These are phyloP conservation scores for Caenorhabditis plicata DNA, from an alignment of 2,888 invertebrate species.

Conservation along the genomic window DNA sequence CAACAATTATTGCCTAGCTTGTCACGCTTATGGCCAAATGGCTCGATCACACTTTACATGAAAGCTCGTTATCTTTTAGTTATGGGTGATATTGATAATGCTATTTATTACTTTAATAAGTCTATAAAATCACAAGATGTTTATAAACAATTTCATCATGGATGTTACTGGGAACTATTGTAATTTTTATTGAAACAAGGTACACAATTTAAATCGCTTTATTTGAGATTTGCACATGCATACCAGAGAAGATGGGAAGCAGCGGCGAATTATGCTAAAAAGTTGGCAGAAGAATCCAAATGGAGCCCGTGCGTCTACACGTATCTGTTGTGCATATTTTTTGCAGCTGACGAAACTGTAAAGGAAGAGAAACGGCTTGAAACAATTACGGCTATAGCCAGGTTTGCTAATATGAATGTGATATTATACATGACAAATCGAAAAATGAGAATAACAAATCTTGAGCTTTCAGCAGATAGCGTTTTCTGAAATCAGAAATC, in stretches of 20 bases:
- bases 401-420: slow-evolving; percentile 8
- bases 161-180: slow-evolving; percentile 91
- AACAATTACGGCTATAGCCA: slow-evolving; percentile 34
- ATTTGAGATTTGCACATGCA: slow-evolving; percentile 53
- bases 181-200: slow-evolving; percentile 9
- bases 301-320: slow-evolving; percentile 87
- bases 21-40: slow-evolving; percentile 75
- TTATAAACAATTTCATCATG: slow-evolving; percentile 88
- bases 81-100: slow-evolving; percentile 74
- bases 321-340: slow-evolving; percentile 83
- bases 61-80: slow-evolving; percentile 75
- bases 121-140: slow-evolving; percentile 81
- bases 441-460: too few relatives aligned
- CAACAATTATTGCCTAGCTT: slow-evolving; percentile 74
- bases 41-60: slow-evolving; percentile 89
- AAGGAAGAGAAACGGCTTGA: slow-evolving; percentile 35
- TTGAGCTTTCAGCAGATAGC: too few relatives aligned
- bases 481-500: too few relatives aligned
- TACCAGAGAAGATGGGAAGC: slow-evolving; percentile 57
- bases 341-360: slow-evolving; percentile 67
- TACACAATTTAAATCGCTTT: not conserved
- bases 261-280: slow-evolving; percentile 64
- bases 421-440: not conserved
- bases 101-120: slow-evolving; percentile 77
- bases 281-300: slow-evolving; percentile 80